Conservation (phyloP, 2,888 invertebrate species). For the Papilio elwesi region DNA sequence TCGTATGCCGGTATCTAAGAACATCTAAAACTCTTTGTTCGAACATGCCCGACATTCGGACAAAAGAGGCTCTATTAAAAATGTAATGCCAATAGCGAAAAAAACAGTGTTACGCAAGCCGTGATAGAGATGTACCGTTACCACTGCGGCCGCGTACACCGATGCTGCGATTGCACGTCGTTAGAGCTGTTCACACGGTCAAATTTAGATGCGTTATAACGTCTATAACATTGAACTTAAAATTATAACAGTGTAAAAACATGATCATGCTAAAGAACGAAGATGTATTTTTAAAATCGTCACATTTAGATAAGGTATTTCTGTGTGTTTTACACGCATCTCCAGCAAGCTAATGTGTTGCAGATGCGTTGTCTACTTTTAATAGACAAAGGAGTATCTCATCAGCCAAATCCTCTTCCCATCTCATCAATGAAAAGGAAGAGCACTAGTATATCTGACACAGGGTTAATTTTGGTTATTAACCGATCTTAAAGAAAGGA, state of each 20-base stretch:
- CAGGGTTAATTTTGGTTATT: too few relatives aligned
- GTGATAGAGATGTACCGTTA: constrained; percentile 54
- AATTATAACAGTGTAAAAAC: constrained; percentile 9
- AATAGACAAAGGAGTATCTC: too few relatives aligned
- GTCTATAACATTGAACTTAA: background rate
- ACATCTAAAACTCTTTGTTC: constrained; percentile 45
- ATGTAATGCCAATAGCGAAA: constrained; percentile 58
- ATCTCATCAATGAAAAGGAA: too few relatives aligned
- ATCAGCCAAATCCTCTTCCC: too few relatives aligned
- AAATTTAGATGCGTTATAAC: background rate
- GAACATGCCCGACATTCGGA: constrained; percentile 49
- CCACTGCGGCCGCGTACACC: constrained; percentile 35
- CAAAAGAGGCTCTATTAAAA: constrained; percentile 56
- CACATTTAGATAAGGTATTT: too few relatives aligned
- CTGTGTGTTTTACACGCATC: too few relatives aligned
- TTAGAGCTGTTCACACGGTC: constrained; percentile 36
- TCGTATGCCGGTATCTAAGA: constrained; percentile 46
- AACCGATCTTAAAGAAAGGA: too few relatives aligned
- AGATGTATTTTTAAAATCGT: background rate
- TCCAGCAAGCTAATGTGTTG: too few relatives aligned
- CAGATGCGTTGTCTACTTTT: too few relatives aligned
- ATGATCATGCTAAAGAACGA: background rate
- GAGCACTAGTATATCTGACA: too few relatives aligned
- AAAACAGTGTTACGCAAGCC: constrained; percentile 65
- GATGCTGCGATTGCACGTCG: constrained; percentile 42